Base-by-base conservation (phyloP, 2,797 vertebrate species). In the Eleutherodactylus coqui region DNA sequence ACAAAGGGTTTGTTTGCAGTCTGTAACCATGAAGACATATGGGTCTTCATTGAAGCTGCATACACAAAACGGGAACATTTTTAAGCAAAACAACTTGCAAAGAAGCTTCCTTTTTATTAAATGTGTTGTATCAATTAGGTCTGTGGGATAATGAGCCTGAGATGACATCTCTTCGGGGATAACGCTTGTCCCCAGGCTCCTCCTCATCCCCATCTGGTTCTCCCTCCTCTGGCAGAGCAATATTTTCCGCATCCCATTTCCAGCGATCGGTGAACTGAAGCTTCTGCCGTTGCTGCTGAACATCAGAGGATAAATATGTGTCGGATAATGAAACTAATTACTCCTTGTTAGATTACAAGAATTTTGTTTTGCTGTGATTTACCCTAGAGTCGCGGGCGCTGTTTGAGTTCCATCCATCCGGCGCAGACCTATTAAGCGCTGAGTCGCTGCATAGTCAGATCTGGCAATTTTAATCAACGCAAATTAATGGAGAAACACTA, bases 311-410 rank as follows among this genome's bases (percentile, higher is more conserved):
- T 32, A 24, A 47, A 80, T 80, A 49, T 47, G 41, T 49, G 17
- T 10, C n/a, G 60, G 41, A 32, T 80, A 80, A 80, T 80, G 24
- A 62, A 67, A 34, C 58, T 67, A 80, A 80, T 80, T 80, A 80
- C 78, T 64, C 16, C 58, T 64, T 47, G 60, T 67, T 67, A 64
- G 17, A 80, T 47, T 34, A 67, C 38, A 49, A n/a, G 60, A 43
- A 67, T 80, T 47, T 47, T 14, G 9, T 49, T 41, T 47, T 36
- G 34, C 41, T 36, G 0, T 75, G 5, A 62, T 83, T 76, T 83
- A 34, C 53, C 32, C 47, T 11, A 9, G 67, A 82, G 64, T 82
- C 47, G 3, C 32, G 17, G 47, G 9, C 5, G 32, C 45, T 29
- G 62, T 55, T 70, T 62, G 51, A 36, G 13, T 34, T 75, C 36